A percentile compares a stretch with the other conserved stretches of the same genome.
Evolutionary conservation across 2,888 invertebrate species (phyloP).

Genomic region (Helleia helle): DNA sequence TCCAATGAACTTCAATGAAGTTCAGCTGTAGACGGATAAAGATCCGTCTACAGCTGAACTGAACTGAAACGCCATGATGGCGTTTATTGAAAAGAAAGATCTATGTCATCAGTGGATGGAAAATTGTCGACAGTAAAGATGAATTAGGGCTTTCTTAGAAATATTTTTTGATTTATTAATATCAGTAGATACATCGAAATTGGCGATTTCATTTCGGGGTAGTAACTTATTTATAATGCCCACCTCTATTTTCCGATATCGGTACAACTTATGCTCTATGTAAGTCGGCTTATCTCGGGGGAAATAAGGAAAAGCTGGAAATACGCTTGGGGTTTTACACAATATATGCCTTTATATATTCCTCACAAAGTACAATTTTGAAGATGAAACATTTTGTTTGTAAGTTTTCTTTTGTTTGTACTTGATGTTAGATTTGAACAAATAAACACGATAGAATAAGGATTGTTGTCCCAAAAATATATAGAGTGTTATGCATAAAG

Average conservation of each 20-base stretch:
- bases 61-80: too few relatives aligned
- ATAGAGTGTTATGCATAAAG: too few relatives aligned
- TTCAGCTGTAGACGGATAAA: too few relatives aligned
- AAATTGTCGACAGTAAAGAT: too few relatives aligned
- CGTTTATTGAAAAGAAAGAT: too few relatives aligned
- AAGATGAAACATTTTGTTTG: conserved; percentile 11
- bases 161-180: not conserved
- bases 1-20: too few relatives aligned
- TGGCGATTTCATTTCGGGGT: not conserved
- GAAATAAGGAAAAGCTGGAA: conserved; percentile 66
- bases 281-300: conserved; percentile 63
- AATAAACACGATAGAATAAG: too few relatives aligned
- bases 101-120: too few relatives aligned
- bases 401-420: not conserved
- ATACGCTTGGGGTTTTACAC: conserved; percentile 52
- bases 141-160: too few relatives aligned
- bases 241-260: conserved; percentile 7
- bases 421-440: conserved; percentile 3
- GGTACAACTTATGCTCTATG: conserved; percentile 57
- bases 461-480: too few relatives aligned
- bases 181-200: not conserved
- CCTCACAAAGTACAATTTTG: conserved; percentile 19
- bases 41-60: too few relatives aligned
- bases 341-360: conserved; percentile 55
- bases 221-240: conserved; percentile 5